phyloP scores from a whole-genome alignment of 35 echinoderm and acorn worm species.

The Heliocidaris erythrogramma region DNA sequence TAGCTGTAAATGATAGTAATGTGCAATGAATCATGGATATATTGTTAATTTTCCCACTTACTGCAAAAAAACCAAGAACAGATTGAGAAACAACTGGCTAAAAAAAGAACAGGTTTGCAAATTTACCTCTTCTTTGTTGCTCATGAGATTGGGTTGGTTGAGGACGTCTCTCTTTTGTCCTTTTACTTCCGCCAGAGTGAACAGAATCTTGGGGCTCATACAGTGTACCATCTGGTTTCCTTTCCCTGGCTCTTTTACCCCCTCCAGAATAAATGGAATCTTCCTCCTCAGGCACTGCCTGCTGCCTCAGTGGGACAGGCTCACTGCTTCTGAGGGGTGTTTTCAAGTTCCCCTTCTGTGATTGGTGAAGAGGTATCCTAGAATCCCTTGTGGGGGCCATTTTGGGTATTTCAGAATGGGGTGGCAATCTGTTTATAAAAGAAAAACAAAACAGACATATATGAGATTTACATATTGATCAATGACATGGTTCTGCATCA shows the following conservation, averaged over 20 bases:
- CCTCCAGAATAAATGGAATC: conserved; percentile 52
- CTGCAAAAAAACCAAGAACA: no score
- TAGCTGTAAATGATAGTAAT: no score
- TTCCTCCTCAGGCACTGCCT: conserved; percentile 38
- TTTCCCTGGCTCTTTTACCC: not conserved
- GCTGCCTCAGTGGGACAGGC: conserved; percentile 13
- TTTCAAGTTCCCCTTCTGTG: not conserved
- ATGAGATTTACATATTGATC: not conserved
- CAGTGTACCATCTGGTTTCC: not conserved
- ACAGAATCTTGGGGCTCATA: not conserved
- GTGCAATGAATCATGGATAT: no score
- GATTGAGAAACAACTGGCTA: not conserved
- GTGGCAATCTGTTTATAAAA: conserved; percentile 14
- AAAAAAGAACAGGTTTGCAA: not conserved
- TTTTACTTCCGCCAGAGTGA: not conserved
- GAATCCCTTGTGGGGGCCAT: not conserved
- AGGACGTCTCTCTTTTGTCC: conserved; percentile 26
- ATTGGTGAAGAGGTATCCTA: not conserved
- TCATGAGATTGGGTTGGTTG: not conserved
- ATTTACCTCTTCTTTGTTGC: not conserved
- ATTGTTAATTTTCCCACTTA: no score
- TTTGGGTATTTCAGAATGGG: conserved; percentile 17
- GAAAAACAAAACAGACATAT: not conserved
- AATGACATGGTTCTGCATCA: no score
- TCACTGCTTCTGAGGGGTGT: conserved; percentile 12